These are phyloP conservation scores for Brevimyrus niger DNA, from an alignment of 2,113 vertebrate species.

Conservation along the genomic window DNA sequence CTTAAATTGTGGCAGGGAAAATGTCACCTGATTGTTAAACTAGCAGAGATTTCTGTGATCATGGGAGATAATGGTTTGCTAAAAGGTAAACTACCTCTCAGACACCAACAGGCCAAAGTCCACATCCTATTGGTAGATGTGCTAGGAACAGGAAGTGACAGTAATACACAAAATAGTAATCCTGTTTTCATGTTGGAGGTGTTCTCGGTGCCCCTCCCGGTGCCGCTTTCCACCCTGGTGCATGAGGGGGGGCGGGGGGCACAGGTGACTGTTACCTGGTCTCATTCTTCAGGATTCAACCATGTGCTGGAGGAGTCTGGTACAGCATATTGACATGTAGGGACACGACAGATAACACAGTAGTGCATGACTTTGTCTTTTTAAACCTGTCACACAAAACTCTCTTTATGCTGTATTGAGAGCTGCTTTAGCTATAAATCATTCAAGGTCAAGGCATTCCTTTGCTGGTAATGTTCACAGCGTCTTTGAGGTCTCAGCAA, in stretches of 20 bases:
- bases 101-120: slow-evolving; percentile 23
- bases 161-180: background rate
- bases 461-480: background rate
- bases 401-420: background rate
- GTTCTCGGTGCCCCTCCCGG: background rate
- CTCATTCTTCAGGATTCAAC: background rate
- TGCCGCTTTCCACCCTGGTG: background rate
- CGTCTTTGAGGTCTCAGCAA: too few species aligned
- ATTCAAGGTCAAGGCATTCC: background rate
- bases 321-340: background rate
- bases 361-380: background rate
- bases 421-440: background rate
- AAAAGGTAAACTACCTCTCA: slow-evolving; percentile 12
- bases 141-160: background rate
- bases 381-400: background rate
- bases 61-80: background rate
- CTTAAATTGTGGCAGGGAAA: background rate
- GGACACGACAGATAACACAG: background rate
- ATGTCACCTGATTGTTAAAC: background rate
- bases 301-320: background rate
- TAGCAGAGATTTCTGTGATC: background rate
- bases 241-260: background rate
- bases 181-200: background rate
- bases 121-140: background rate
- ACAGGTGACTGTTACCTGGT: background rate